Conservation (phyloP, 1,140 invertebrate species). For the Eriocheir sinensis region DNA sequence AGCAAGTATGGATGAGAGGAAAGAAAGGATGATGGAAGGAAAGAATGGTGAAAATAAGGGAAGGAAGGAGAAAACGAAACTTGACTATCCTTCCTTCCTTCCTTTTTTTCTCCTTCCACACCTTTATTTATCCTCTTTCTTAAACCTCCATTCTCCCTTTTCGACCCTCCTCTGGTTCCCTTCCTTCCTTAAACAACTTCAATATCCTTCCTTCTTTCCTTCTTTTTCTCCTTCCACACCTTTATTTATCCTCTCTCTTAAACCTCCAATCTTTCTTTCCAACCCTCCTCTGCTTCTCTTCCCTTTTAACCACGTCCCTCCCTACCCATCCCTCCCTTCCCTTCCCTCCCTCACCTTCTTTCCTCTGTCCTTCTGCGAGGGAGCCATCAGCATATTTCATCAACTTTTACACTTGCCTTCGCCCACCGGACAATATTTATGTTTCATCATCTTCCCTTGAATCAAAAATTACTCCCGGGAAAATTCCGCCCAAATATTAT, state of each 20-base stretch:
- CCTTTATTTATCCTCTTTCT: too few species aligned
- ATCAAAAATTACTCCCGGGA: slow-evolving; percentile 15
- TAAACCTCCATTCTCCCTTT: too few species aligned
- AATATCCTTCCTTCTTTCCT: background rate
- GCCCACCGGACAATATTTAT: background rate
- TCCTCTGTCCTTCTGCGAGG: too few species aligned
- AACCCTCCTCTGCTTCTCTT: background rate
- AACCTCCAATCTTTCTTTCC: too few species aligned
- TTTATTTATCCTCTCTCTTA: too few species aligned
- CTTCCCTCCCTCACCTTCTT: background rate
- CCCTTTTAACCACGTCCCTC: background rate
- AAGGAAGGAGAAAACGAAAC: background rate
- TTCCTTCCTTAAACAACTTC: background rate
- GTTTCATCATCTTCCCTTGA: slow-evolving; percentile 24
- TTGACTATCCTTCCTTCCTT: background rate
- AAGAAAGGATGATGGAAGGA: background rate
- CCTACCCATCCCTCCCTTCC: background rate
- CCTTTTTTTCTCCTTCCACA: too few species aligned
- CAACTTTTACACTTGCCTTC: slow-evolving; percentile 24
- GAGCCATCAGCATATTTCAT: slow-evolving; percentile 24
- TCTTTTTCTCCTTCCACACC: background rate
- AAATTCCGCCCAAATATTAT: slow-evolving; percentile 31
- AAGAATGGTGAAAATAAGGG: background rate
- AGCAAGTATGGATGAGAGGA: background rate
- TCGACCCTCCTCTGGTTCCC: too few species aligned